Base-by-base conservation (phyloP, 2,797 vertebrate species). In the Liparis tanakae region DNA sequence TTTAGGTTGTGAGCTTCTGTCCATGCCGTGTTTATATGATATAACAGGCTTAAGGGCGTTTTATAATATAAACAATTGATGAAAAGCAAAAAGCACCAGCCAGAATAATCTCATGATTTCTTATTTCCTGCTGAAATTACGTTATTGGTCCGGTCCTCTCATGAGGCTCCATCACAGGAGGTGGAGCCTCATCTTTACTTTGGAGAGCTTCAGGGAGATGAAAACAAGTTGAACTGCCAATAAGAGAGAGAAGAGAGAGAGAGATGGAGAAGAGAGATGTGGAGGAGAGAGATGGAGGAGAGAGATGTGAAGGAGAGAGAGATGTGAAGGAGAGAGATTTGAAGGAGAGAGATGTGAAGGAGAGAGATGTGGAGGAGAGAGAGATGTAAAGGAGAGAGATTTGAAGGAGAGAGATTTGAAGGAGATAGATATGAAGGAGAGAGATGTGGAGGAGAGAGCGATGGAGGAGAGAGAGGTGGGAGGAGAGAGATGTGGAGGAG, bases 351-450 rank as follows among this genome's bases (percentile, higher is more conserved):
- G 25, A 30, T 2, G 4, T 30, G 25, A 4, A 30, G 25, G 25
- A 30, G 25, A 30, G 25, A 30, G 25, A 30, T 30, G 25, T 30
- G 25, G 4, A 30, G 25, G 92, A 92, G 92, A 89, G 92, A 89
- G 91, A 92, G 94, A 89, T 93, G 91, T 91, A 84, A 3, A 36
- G 25, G 25, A 30, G 25, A 30, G 25, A 30, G 25, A 30, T 2
- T 36, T 2, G 67, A 15, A 56, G 5, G 25, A 30, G 25, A 30
- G 25, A 30, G 25, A 30, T 30, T 2, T 30, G 25, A 4, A 30
- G 25, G 25, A 30, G 25, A 30, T n/a, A n/a, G n/a, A 30, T 2
- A 43, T 2, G 67, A 15, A 56, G 5, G 25, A 30, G 25, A 30
- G 25, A 30, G 25, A 30, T 30, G 25, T 30, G 25, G 25, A 30